Base-by-base conservation (phyloP, 1,140 invertebrate genomes). In the Anoplophora glabripennis region DNA sequence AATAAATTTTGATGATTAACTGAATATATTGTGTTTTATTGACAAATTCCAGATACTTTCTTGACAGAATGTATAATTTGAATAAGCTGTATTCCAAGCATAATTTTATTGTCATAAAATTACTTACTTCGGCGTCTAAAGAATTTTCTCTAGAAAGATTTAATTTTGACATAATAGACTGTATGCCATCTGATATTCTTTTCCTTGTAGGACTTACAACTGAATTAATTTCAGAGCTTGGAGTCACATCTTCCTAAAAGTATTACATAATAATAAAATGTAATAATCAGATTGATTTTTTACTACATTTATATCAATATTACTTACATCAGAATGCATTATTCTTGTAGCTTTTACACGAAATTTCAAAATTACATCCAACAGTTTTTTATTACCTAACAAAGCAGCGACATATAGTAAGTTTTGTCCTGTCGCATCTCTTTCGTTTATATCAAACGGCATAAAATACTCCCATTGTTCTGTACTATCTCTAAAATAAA, bases 341-440 rank as follows among this genome's bases (percentile, higher is more conserved):
- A 78, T 82, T 66, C 83, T 84, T 1, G 73, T 77, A 2, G 86
- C 85, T 70, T 85, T 84, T 0, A 92, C 81, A 71, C 82, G 81
- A 72, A 87, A 90, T 64, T 86, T 86, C 0, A 96, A 77, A 38
- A 97, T 79, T 1, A 86, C 78, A 49, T 93, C 89, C 0, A 96
- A 84, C 33, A 95, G 82, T 64, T 87, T 85, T 41, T 84, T 79
- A 74, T 95, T 94, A 1, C 92, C 92, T 37, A 93, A 79, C 41
- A 89, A 84, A 72, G 90, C 89, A 7, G 93, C 89, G 41, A 95
- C 85, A 76, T 96, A 97, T 0, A 98, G 78, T 42, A 92, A 85
- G 57, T 87, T 95, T 72, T 96, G 92, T 0, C 92, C 93, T 11
- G 90, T 90, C 0, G 89, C 89, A 77, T 98, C 94, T 60, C 88